Evolutionary conservation across 1,140 invertebrate species (phyloP), one percentile per base, ranked within the genome.

Genomic region (Pseudobourletiella spinata): DNA sequence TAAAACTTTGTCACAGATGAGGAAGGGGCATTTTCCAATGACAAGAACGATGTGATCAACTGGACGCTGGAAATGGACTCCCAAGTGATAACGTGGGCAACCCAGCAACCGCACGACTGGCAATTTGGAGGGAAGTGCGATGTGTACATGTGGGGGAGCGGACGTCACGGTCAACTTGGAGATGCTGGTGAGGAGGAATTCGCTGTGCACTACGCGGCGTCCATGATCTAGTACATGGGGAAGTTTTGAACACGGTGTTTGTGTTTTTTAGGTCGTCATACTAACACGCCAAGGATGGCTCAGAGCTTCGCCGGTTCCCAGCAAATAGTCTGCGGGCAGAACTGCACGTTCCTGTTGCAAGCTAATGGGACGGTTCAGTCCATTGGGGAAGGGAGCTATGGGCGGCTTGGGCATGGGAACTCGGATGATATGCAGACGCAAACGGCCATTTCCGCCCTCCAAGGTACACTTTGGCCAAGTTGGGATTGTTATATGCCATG

Each of bases 91-190:
- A 70, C 73, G 11, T 86, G 83, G 83, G 77, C 79, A 1, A 81
- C 77, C 6, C 79, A 82, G 59, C 73, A 76, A 15, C 83, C 83
- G 2, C 79, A 82, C 52, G 83, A 85, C 71, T 86, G 83, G 83
- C 83, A 84, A 72, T 78, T 83, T 29, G 83, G 83, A 15, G 83
- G 82, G 6, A 81, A 81, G 72, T 84, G 81, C 72, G 75, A 80
- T 52, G 80, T 79, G 0, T 86, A 77, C 70, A 71, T 85, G 65
- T 85, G 82, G 81, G 84, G 84, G 1, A 83, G 79, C 66, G 81
- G 82, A 30, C 67, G 82, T 16, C 80, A 84, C 72, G 83, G 83
- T 2, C 83, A 85, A 72, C 72, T 85, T 28, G 81, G 78, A 55
- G 83, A 84, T 72, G 76, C 78, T 32, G 81, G 42, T 63, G 51